Percentiles rank a stretch among this genome's conserved stretches.
Conservation (phyloP, 2,888 invertebrate genomes). For the Panopea generosa region DNA sequence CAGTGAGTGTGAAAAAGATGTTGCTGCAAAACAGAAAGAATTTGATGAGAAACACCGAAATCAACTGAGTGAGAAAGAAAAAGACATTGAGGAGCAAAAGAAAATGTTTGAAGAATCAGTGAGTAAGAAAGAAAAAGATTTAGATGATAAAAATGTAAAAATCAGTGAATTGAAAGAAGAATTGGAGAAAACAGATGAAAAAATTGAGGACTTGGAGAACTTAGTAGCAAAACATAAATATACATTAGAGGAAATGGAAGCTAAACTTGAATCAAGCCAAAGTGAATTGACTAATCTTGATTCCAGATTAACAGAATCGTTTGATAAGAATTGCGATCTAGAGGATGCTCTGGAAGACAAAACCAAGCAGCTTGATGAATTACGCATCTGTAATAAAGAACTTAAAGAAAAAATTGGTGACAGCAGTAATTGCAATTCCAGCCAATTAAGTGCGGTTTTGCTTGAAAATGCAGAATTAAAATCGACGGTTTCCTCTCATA, state of each 20-base stretch:
- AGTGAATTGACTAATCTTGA: slow-evolving; percentile 20
- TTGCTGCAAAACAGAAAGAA: background rate
- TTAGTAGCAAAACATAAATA: slow-evolving; percentile 7
- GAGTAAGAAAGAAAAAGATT: slow-evolving; percentile 1
- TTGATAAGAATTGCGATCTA: slow-evolving; percentile 30
- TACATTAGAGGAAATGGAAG: slow-evolving; percentile 15
- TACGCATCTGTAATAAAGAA: slow-evolving; percentile 22
- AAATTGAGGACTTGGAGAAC: slow-evolving; percentile 27
- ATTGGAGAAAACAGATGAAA: slow-evolving; percentile 28
- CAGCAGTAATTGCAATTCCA: slow-evolving; percentile 8
- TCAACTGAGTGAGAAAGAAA: slow-evolving; percentile 6
- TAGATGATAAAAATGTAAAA: background rate
- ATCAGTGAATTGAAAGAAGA: slow-evolving; percentile 13
- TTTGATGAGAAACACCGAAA: slow-evolving; percentile 4
- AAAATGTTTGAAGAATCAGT: slow-evolving; percentile 11
- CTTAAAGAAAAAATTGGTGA: slow-evolving; percentile 25
- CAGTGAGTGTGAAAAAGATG: background rate
- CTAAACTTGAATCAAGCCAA: slow-evolving; percentile 14
- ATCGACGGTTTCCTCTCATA: slow-evolving; percentile 65
- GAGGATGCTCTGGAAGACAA: slow-evolving; percentile 53
- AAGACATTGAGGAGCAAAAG: slow-evolving; percentile 4
- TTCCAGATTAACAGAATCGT: slow-evolving; percentile 37
- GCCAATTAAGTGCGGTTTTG: slow-evolving; percentile 53
- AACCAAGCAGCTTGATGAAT: slow-evolving; percentile 38
- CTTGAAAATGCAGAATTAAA: slow-evolving; percentile 68